phyloP scores from a whole-genome alignment of 1,140 invertebrate species.

The Anthonomus grandis region DNA sequence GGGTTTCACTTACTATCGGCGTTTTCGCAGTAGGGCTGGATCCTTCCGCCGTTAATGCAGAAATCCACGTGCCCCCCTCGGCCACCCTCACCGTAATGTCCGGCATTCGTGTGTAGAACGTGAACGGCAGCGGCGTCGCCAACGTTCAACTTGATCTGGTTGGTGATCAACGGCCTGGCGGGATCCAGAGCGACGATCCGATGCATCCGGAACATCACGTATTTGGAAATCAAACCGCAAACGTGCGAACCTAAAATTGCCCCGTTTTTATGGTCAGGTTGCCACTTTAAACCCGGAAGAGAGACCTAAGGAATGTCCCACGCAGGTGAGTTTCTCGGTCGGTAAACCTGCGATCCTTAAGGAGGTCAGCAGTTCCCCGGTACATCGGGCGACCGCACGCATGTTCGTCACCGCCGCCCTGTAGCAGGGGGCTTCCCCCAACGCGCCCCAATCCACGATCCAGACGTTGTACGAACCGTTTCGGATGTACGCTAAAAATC shows the following conservation, averaged over 20 bases:
- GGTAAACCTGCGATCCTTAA: constrained; percentile 60
- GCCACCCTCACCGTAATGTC: constrained; percentile 67
- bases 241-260: constrained; percentile 55
- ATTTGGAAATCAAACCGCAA: constrained; percentile 70
- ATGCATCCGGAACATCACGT: constrained; percentile 59
- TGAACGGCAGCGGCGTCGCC: constrained; percentile 70
- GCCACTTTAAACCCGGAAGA: no score
- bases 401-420: constrained; percentile 66
- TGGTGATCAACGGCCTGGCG: constrained; percentile 64
- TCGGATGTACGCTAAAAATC: constrained; percentile 61
- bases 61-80: constrained; percentile 70
- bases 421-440: constrained; percentile 69
- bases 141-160: constrained; percentile 60
- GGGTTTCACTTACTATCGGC: constrained; percentile 57
- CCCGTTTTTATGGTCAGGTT: neutral
- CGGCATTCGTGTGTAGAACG: constrained; percentile 72
- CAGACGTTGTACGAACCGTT: constrained; percentile 73
- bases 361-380: constrained; percentile 58
- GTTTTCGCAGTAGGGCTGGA: constrained; percentile 69
- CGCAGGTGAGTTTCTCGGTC: constrained; percentile 62
- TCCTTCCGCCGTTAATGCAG: constrained; percentile 70
- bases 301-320: constrained; percentile 71
- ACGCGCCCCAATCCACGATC: constrained; percentile 67
- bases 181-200: constrained; percentile 70
- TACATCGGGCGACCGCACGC: constrained; percentile 62